phyloP scores from a whole-genome alignment of 2,797 vertebrate genomes.

The Ambastaia sidthimunki region DNA sequence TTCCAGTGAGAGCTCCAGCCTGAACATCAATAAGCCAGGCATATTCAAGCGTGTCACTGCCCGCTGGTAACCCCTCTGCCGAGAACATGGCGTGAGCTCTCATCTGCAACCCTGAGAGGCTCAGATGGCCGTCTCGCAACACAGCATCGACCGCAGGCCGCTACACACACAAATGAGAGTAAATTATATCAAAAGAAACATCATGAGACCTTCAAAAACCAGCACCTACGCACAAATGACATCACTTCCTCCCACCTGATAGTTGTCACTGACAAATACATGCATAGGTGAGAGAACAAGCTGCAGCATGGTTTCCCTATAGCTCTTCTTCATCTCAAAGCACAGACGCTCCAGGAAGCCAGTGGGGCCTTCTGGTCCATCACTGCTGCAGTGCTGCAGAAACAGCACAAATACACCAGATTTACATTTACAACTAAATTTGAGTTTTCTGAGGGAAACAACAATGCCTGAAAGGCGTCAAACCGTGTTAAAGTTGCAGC shows the following conservation, averaged over 20 bases:
- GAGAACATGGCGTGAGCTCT: conserved; percentile 98
- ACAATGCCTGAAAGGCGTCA: neutral
- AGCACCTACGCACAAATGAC: neutral
- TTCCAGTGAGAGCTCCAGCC: conserved; percentile 89
- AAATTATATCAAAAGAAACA: neutral
- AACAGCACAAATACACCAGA: conserved; percentile 33
- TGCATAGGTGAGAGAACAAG: conserved; percentile 93
- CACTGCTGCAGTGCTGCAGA: conserved; percentile 88
- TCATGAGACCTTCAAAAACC: neutral
- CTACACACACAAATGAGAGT: conserved; percentile 65
- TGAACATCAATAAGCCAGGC: conserved; percentile 98
- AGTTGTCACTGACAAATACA: conserved; percentile 93
- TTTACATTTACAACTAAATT: neutral
- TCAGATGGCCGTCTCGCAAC: conserved; percentile 92
- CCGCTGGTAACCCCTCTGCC: conserved; percentile 88
- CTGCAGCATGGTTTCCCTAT: conserved; percentile 95
- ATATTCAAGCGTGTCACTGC: conserved; percentile 92
- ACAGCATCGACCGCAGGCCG: conserved; percentile 89
- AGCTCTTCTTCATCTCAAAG: conserved; percentile 99
- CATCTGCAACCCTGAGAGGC: conserved; percentile 93
- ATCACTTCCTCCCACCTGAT: conserved; percentile 82
- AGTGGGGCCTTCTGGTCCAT: conserved; percentile 91
- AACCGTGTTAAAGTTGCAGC: neutral
- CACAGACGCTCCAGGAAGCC: conserved; percentile 95
- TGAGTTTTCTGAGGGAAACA: neutral